A percentile compares a stretch with the other conserved stretches of the same genome.
Conservation (phyloP, 2,797 vertebrate species). For the Chaetophractus vellerosus region DNA sequence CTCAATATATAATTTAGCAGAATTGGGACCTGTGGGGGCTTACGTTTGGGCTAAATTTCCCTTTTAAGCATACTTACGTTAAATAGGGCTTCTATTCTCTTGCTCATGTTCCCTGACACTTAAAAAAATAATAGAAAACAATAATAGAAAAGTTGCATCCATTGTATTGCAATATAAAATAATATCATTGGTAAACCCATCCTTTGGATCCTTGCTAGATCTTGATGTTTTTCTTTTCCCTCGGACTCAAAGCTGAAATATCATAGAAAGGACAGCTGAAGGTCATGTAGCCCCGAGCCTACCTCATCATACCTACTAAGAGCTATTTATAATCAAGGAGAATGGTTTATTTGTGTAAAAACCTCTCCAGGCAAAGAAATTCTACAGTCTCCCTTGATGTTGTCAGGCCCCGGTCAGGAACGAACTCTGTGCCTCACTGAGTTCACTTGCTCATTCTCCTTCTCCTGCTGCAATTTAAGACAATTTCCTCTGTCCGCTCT, state of each 20-base stretch:
- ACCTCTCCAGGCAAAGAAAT: background rate
- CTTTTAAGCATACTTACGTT: slow-evolving; percentile 71
- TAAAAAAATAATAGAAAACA: background rate
- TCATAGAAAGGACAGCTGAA: background rate
- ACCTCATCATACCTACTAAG: background rate
- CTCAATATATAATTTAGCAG: slow-evolving; percentile 83
- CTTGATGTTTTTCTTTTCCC: background rate
- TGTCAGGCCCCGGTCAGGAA: background rate
- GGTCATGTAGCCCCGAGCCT: background rate
- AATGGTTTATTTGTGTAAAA: background rate
- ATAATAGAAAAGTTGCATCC: background rate
- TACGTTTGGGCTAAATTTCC: slow-evolving; percentile 85
- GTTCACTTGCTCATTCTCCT: background rate
- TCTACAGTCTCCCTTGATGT: background rate
- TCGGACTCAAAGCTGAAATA: background rate
- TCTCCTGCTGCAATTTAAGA: background rate
- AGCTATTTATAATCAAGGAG: background rate
- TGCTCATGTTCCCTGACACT: slow-evolving; percentile 63
- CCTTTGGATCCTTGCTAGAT: background rate
- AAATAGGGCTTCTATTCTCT: slow-evolving; percentile 63
- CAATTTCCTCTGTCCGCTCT: slow-evolving; percentile 34
- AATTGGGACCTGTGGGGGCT: slow-evolving; percentile 80
- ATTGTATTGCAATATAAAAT: background rate
- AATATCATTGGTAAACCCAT: background rate
- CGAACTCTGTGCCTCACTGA: background rate